phyloP scores from a whole-genome alignment of 2,888 invertebrate genomes.

The Pheosia tremula region DNA sequence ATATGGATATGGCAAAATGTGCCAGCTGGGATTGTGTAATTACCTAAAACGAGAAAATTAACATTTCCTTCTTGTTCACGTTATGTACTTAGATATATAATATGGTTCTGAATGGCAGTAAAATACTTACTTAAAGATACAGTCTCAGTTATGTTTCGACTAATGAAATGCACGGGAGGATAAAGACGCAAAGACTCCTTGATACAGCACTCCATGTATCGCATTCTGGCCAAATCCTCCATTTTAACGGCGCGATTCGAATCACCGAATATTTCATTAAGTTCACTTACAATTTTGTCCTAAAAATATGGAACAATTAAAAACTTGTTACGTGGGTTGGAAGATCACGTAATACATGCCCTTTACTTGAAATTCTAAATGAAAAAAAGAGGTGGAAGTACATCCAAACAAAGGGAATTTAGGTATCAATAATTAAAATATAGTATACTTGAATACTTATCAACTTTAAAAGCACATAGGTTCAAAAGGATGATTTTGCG shows the following conservation, averaged over 20 bases:
- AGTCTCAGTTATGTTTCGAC: neutral
- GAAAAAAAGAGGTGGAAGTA: too few species aligned
- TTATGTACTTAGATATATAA: too few species aligned
- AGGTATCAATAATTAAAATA: too few species aligned
- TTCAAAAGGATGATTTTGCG: too few species aligned
- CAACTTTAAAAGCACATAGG: too few species aligned
- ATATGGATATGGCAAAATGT: conserved; percentile 78
- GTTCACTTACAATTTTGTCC: neutral
- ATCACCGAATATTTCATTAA: neutral
- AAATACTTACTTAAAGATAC: neutral
- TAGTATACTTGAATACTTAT: too few species aligned
- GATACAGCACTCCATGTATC: neutral
- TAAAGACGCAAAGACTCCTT: neutral
- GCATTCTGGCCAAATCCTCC: neutral
- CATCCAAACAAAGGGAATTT: too few species aligned
- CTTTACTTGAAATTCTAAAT: too few species aligned
- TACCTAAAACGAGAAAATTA: conserved; percentile 51
- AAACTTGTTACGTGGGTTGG: too few species aligned
- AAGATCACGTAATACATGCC: too few species aligned
- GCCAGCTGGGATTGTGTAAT: conserved; percentile 74
- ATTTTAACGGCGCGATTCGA: neutral
- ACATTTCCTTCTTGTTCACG: too few species aligned
- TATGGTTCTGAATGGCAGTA: too few species aligned
- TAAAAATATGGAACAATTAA: neutral
- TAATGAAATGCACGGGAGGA: neutral